Evolutionary conservation across 2,888 invertebrate genomes (phyloP), one percentile per base, ranked within the genome.

Genomic region (Calameuta filiformis): DNA sequence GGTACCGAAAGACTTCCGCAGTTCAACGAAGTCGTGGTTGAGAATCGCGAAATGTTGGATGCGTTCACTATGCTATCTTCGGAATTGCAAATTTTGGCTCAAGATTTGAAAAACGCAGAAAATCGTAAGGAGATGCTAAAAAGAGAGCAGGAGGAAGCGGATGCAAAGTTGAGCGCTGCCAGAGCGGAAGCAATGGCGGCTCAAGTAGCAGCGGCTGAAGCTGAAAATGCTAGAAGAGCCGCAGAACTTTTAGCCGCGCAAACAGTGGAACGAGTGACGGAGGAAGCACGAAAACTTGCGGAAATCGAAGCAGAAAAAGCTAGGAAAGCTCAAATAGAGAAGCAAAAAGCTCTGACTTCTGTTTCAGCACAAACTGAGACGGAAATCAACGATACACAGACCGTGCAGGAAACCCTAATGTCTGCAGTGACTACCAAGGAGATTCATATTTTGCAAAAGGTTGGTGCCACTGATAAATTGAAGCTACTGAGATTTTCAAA

Each of bases 41-140:
- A 94, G 85, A 95, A 95, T 88, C 93, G 93, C 71, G 95, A 95
- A 85, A 94, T 95, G 93, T 88, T 95, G 73, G 94, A 95, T 82
- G 95, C 95, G 0, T 95, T 95, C 86, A 92, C 92, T 35, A 92
- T 93, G 69, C 94, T 94, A 83, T 93, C 93, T 68, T 93, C 93
- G 74, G 95, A 95, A 86, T 90, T 96, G 35, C 93, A 92, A 33
- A 93, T 92, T 3, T 89, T 96, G 37, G 92, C 93, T 12, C 92
- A 92, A 73, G 95, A 95, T 85, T 89, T 95, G 76, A 91, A 92
- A 82, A 90, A 91, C 37, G 92, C 93, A 0, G 93, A 94, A 86
- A 92, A 93, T 75, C 90, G 93, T 79, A 91, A 92, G 1, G 91
- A 92, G 73, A 90, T 92, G 73, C 83, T 93, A 69, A 90, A 81